These are phyloP conservation scores for Drosophila sordidula DNA, from an alignment of 2,888 invertebrate genomes.

Conservation along the genomic window DNA sequence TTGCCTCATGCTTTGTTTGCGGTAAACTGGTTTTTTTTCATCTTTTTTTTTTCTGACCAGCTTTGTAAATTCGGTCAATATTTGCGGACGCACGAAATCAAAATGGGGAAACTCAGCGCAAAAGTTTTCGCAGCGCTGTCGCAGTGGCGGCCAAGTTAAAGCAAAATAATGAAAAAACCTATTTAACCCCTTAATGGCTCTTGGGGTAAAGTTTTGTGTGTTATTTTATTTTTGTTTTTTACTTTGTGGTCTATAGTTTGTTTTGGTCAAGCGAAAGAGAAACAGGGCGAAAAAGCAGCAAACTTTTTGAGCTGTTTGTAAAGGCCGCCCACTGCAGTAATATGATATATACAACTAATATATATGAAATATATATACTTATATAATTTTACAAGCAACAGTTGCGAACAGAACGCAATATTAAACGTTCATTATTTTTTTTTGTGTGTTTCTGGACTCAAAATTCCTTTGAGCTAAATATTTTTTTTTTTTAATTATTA, in stretches of 20 bases:
- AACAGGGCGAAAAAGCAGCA: constrained; percentile 20
- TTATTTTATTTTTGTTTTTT: neutral
- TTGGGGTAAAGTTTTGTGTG: constrained; percentile 55
- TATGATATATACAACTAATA: constrained; percentile 5
- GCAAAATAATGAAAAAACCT: constrained; percentile 63
- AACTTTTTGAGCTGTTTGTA: constrained; percentile 58
- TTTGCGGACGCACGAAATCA: constrained; percentile 82
- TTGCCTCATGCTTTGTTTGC: constrained; percentile 49
- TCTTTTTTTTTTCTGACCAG: constrained; percentile 37
- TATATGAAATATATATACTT: neutral
- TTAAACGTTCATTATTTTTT: neutral
- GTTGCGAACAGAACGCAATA: constrained; percentile 31
- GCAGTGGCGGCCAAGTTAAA: constrained; percentile 46
- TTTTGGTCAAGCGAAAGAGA: constrained; percentile 25
- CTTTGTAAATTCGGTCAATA: constrained; percentile 83
- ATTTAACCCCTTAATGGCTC: constrained; percentile 79
- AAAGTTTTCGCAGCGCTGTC: constrained; percentile 67
- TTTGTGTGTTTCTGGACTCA: no score
- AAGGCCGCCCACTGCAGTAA: constrained; percentile 25
- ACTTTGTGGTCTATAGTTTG: constrained; percentile 42
- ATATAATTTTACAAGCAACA: constrained; percentile 47
- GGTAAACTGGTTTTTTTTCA: constrained; percentile 47
- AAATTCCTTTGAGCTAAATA: neutral
- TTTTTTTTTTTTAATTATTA: neutral
- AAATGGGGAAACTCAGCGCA: constrained; percentile 75